These are phyloP conservation scores for Picus viridis DNA, from an alignment of 2,797 vertebrate species.

Conservation along the genomic window DNA sequence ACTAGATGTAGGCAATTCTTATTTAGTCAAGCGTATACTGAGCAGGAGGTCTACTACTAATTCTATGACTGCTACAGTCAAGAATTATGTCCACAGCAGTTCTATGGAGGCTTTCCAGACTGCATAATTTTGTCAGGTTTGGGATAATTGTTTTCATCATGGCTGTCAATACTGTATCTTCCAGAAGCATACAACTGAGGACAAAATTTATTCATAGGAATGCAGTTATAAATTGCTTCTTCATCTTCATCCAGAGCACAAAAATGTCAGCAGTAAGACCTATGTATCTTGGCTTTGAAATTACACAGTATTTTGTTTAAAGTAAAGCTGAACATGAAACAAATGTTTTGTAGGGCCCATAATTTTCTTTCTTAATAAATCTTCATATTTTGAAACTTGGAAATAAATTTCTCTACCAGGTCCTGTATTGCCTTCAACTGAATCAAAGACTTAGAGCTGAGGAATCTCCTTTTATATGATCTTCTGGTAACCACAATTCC, in stretches of 20 bases:
- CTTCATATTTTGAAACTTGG: background rate
- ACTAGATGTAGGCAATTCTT: background rate
- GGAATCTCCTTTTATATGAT: background rate
- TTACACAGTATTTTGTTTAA: background rate
- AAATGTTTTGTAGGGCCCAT: background rate
- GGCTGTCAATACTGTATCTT: background rate
- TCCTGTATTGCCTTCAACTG: background rate
- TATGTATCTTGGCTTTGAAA: background rate
- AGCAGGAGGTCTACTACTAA: background rate
- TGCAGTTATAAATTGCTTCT: background rate
- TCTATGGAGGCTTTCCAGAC: rapidly evolving
- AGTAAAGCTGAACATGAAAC: background rate
- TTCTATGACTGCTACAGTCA: background rate
- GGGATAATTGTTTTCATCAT: background rate
- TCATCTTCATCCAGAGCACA: background rate
- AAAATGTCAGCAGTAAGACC: background rate
- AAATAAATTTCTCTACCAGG: background rate
- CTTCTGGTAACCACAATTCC: background rate
- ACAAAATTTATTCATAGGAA: background rate
- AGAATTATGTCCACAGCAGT: background rate
- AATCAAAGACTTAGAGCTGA: background rate
- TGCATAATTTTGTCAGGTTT: background rate
- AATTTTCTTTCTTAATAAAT: background rate
- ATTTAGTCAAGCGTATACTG: background rate
- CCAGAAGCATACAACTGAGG: background rate